phyloP scores from a whole-genome alignment of 2,113 vertebrate genomes.

The Lepus europaeus region DNA sequence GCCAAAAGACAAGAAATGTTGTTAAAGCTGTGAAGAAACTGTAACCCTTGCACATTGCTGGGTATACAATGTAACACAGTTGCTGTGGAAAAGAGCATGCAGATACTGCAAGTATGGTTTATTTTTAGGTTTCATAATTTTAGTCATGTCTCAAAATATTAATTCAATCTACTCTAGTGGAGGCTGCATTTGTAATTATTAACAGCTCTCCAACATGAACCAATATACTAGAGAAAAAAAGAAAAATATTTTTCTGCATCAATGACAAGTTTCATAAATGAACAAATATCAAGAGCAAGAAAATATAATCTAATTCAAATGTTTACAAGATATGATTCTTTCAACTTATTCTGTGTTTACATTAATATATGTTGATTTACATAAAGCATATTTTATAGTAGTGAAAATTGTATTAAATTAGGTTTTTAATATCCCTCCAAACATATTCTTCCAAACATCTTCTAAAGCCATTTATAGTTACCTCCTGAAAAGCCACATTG shows the following conservation, averaged over 20 bases:
- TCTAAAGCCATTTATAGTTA: background rate
- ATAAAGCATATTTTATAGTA: background rate
- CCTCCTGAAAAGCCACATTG: too few species aligned
- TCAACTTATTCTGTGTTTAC: background rate
- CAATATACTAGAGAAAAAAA: background rate
- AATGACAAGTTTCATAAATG: background rate
- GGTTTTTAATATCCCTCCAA: background rate
- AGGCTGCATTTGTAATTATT: background rate
- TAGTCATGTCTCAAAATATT: background rate
- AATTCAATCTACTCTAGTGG: background rate
- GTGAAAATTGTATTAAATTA: background rate
- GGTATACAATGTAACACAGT: background rate
- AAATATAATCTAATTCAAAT: slow-evolving; percentile 1
- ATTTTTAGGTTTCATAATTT: slow-evolving; percentile 19
- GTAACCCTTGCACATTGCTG: background rate
- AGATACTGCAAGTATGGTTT: background rate
- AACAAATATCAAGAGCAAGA: background rate
- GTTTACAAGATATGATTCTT: background rate
- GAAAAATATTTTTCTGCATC: background rate
- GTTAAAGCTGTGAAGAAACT: background rate
- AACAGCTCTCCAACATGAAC: background rate
- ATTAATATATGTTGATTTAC: background rate
- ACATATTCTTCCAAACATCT: background rate
- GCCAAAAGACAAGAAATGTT: background rate
- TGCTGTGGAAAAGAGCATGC: background rate